Conservation (phyloP, 2,113 vertebrate genomes). For the Rhinoderma darwinii region DNA sequence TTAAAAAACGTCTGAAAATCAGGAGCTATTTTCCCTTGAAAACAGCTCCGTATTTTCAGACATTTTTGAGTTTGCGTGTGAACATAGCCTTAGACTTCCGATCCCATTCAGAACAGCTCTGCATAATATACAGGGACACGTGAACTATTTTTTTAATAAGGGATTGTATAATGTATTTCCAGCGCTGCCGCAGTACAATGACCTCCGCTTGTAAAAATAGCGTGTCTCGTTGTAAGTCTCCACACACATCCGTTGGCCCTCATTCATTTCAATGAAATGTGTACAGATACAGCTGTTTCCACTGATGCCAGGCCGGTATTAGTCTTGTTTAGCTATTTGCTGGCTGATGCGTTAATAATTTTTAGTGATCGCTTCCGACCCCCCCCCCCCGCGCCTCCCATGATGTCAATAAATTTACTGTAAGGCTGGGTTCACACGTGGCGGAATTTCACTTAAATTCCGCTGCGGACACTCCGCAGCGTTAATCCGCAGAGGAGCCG, state of each 20-base stretch:
- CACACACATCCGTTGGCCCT: slow-evolving; percentile 27
- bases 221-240: background rate
- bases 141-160: background rate
- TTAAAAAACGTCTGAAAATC: no score
- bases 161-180: background rate
- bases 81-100: no score
- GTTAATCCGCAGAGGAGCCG: no score
- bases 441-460: no score
- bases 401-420: background rate
- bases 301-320: background rate
- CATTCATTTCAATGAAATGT: slow-evolving; percentile 12
- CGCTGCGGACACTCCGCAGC: no score
- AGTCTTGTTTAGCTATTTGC: slow-evolving; percentile 5
- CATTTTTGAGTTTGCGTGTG: no score
- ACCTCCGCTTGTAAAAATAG: slow-evolving; percentile 17
- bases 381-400: no score
- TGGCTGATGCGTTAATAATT: slow-evolving; percentile 42
- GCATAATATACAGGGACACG: background rate
- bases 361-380: background rate
- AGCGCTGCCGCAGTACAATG: background rate
- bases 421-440: no score
- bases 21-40: no score
- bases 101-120: background rate
- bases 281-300: slow-evolving; percentile 34
- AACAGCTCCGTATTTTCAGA: no score